Base-by-base conservation (phyloP, 2,797 vertebrate species). In the Mionectes olivaceus region DNA sequence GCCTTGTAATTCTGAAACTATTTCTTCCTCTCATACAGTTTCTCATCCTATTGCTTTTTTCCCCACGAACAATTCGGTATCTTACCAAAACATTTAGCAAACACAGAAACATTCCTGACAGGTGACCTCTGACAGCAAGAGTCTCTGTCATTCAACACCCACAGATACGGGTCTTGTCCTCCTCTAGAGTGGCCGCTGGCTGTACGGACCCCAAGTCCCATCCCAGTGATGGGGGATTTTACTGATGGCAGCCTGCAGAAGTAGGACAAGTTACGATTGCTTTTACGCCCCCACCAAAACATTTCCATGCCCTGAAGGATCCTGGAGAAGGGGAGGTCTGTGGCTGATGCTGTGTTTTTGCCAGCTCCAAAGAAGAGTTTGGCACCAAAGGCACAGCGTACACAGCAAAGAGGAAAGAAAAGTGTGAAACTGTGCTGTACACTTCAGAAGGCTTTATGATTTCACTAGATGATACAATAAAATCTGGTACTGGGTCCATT, bases 401-500 rank as follows among this genome's bases (percentile, higher is more conserved):
- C 9, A 18, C 13, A 50, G 65, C 3, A 12, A n/a, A 39, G 49
- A 63, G 61, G 28, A 80, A 82, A 46, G 50, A 68, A 35, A 33
- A 61, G 50, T 0, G 0, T 0, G 0, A 67, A 69, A 35, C 22
- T 0, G 0, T 5, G 33, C 47, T 37, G 61, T 32, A 75, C 0
- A 0, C 30, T 73, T 63, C 27, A 18, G 47, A 37, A 50, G 84
- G 65, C 53, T 63, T 79, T 33, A 52, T 0, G 2, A 3, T 11
- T 73, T 59, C 39, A 44, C 25, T 4, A 44, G 28, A 19, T 37
- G 28, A 44, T 55, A 44, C 63, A 47, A 14, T 7, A 55, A 80
- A 80, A 84, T 9, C 35, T 11, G 30, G 11, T 28, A 5, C 27
- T 35, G 33, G 19, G 37, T 32, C 57, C 39, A 57, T 13, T 30